Evolutionary conservation across 2,888 invertebrate genomes (phyloP), one percentile per base, ranked within the genome.

Genomic region (Cephus pulcher): DNA sequence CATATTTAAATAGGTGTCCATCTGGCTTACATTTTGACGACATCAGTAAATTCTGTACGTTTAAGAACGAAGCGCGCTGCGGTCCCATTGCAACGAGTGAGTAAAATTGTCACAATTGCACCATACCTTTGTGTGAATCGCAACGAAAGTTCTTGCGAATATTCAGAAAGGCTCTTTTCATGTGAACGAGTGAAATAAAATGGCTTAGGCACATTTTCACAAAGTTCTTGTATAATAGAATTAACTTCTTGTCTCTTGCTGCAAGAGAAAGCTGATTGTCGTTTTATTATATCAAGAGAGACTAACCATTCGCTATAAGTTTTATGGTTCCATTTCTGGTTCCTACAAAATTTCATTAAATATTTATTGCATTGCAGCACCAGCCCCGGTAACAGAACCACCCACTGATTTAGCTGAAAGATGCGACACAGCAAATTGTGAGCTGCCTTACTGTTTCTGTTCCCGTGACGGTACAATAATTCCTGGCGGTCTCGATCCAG

Each of bases 1-100:
- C 98, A 1, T 98, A 98, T 91, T 86, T 96, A 87, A 97, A 97
- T 92, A 94, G 97, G 89, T 98, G 98, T 91, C 98, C 98, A 15
- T 97, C 97, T 3, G 97, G 97, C 78, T 93, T 98, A 75, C 96
- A 96, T 92, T 98, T 98, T 90, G 98, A 98, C 90, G 98, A 98
- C 89, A 94, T 97, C 87, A 96, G 95, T 92, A 98, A 98, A 92
- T 96, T 94, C 89, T 98, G 98, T 91, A 98, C 97, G 3, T 98
- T 98, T 92, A 96, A 97, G 92, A 94, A 94, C 79, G 97, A 98
- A 92, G 97, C 97, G 37, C 94, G 96, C 89, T 98, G 98, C 91
- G 98, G 98, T 75, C 98, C 98, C 34, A 94, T 98, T 84, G 93
- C 96, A 81, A 94, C 96, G 88, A 97, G 97, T 97, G 94, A 95